Evolutionary conservation across 2,797 vertebrate species (phyloP).

Genomic region (Agapornis canus): DNA sequence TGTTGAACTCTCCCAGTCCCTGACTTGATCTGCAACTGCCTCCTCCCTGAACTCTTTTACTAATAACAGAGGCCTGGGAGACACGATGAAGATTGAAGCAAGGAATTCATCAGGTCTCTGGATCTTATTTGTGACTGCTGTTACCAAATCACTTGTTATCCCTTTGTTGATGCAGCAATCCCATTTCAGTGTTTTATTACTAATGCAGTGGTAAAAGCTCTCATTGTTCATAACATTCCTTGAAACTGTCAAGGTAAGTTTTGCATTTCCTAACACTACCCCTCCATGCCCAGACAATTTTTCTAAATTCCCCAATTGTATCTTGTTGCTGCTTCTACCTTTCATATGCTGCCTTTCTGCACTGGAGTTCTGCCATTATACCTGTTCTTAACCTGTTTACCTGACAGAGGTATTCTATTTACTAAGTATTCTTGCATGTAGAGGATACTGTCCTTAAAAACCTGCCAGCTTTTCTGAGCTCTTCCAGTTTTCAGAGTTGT

Average conservation of each 20-base stretch:
- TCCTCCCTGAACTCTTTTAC: background rate
- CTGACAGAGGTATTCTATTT: background rate
- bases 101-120: background rate
- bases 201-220: background rate
- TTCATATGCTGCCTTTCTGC: background rate
- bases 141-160: background rate
- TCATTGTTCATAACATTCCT: background rate
- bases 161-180: background rate
- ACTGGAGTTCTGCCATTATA: background rate
- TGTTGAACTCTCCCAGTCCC: fast-evolving
- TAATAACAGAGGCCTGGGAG: background rate
- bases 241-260: background rate
- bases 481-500: background rate
- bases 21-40: background rate
- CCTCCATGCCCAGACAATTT: fast-evolving
- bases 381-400: background rate
- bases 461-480: background rate
- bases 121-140: background rate
- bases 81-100: background rate
- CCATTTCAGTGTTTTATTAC: background rate
- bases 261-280: background rate
- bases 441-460: background rate
- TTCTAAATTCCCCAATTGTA: background rate
- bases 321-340: background rate
- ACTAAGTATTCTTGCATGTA: background rate